Percentiles rank a stretch among this genome's conserved stretches.
phyloP scores from a whole-genome alignment of 2,888 invertebrate genomes.

The Drosophila prostipennis region DNA sequence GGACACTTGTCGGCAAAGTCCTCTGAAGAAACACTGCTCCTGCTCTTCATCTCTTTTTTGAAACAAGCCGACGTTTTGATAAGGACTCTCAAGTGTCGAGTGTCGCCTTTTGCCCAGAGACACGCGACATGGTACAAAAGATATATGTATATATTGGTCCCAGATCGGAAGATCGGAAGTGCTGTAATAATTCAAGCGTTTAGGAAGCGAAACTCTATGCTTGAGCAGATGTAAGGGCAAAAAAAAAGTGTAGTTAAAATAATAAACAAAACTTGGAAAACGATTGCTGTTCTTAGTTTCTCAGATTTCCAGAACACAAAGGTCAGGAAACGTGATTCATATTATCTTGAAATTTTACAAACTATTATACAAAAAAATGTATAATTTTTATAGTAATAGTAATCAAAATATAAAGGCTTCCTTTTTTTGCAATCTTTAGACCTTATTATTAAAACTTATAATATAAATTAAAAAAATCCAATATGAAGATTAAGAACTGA shows the following conservation, averaged over 20 bases:
- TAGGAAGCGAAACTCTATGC: constrained; percentile 23
- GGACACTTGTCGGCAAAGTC: constrained; percentile 59
- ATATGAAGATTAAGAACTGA: too few species aligned
- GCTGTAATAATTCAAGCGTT: constrained; percentile 43
- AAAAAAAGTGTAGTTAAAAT: background rate
- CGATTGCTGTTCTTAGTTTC: background rate
- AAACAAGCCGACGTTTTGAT: constrained; percentile 40
- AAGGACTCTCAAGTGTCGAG: constrained; percentile 37
- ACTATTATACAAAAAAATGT: too few species aligned
- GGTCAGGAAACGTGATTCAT: background rate
- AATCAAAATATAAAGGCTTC: too few species aligned
- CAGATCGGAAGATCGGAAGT: constrained; percentile 44
- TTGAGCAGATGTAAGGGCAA: constrained; percentile 3
- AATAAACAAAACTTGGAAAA: constrained; percentile 5
- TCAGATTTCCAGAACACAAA: background rate
- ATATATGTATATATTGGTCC: background rate
- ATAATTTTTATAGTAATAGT: too few species aligned
- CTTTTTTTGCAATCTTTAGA: too few species aligned
- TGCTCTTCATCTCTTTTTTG: constrained; percentile 1
- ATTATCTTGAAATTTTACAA: too few species aligned
- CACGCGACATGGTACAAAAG: constrained; percentile 36
- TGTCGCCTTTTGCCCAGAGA: constrained; percentile 16
- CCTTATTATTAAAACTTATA: too few species aligned
- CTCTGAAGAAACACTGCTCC: constrained; percentile 25
- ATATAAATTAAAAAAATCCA: too few species aligned